Conservation (phyloP, 1,140 invertebrate species). For the Gyrodactylus salaris region DNA sequence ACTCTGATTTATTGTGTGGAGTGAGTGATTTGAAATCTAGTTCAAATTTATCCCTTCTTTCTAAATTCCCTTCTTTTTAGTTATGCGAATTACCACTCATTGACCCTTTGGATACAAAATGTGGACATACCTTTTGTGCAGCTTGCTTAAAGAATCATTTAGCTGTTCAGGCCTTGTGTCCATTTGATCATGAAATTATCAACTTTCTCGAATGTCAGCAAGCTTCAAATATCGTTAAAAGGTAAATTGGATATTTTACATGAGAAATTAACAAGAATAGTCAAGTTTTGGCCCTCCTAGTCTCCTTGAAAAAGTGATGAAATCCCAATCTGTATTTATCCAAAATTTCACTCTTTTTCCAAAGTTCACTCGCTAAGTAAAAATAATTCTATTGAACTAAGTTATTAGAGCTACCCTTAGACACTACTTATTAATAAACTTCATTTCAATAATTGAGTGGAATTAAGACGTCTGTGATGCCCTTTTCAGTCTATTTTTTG, state of each 20-base stretch:
- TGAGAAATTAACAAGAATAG: not conserved
- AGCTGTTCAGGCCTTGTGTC: slow-evolving; percentile 17
- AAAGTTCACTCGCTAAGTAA: no score
- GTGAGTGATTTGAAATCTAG: not conserved
- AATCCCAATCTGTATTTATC: no score
- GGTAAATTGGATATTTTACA: no score
- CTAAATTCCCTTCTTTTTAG: slow-evolving; percentile 11
- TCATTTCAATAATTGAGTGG: no score
- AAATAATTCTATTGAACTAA: no score
- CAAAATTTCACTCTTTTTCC: not conserved
- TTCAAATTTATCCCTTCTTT: not conserved
- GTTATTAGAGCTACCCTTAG: no score
- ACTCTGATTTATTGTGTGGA: not conserved
- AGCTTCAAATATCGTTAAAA: slow-evolving; percentile 18
- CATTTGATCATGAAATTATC: slow-evolving; percentile 15
- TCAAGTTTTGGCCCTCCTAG: not conserved
- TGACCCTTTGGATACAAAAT: slow-evolving; percentile 22
- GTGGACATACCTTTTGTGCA: slow-evolving; percentile 25
- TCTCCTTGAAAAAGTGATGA: not conserved
- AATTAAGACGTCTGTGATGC: no score
- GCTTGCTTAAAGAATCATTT: slow-evolving; percentile 20
- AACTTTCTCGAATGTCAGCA: slow-evolving; percentile 14
- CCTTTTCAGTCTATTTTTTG: no score
- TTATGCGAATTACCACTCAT: slow-evolving; percentile 22
- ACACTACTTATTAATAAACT: no score